phyloP scores from a whole-genome alignment of 2,888 invertebrate genomes.

The Phyto melanocephala region DNA sequence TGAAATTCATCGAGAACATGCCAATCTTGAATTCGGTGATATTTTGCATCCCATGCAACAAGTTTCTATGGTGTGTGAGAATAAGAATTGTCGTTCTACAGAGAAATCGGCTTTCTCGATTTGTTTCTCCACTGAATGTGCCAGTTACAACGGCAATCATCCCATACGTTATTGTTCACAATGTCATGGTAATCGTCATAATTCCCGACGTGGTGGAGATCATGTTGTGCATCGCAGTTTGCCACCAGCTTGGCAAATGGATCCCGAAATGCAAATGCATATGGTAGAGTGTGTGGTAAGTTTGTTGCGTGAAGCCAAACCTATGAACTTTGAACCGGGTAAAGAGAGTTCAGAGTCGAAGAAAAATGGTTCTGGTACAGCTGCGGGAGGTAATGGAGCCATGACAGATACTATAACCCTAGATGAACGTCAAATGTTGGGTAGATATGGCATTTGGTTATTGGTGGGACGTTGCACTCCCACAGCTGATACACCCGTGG shows the following conservation, averaged over 20 bases:
- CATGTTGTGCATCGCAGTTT: conserved; percentile 94
- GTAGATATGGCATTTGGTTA: conserved; percentile 98
- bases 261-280: conserved; percentile 93
- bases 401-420: conserved; percentile 84
- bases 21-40: conserved; percentile 91
- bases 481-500: conserved; percentile 86
- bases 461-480: conserved; percentile 95
- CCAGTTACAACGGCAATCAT: conserved; percentile 96
- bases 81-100: conserved; percentile 96
- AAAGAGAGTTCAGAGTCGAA: conserved; percentile 79
- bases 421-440: conserved; percentile 93
- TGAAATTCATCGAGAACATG: conserved; percentile 92
- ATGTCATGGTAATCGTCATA: conserved; percentile 93
- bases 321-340: conserved; percentile 84
- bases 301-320: conserved; percentile 94
- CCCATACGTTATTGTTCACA: conserved; percentile 96
- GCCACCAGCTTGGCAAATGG: conserved; percentile 93
- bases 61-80: conserved; percentile 96
- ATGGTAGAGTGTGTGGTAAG: conserved; percentile 96
- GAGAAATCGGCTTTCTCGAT: conserved; percentile 96
- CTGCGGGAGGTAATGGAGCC: conserved; percentile 32
- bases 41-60: conserved; percentile 95
- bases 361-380: conserved; percentile 77
- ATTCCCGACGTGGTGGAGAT: conserved; percentile 90
- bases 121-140: conserved; percentile 98